phyloP scores from a whole-genome alignment of 2,888 invertebrate species.

The Ornithoptera alexandrae region DNA sequence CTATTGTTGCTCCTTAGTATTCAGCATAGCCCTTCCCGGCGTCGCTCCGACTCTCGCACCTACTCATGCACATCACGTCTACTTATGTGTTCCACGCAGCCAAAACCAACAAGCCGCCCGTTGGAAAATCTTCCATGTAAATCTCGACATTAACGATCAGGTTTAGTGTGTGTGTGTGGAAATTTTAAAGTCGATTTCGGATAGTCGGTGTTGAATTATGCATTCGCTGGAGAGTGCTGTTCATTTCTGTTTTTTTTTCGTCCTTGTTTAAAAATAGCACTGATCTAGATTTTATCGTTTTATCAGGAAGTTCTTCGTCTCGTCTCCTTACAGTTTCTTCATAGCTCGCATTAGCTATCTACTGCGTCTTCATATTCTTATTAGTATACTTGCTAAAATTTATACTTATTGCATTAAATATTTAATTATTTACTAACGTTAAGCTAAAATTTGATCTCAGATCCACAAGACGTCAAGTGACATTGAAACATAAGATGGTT shows the following conservation, averaged over 20 bases:
- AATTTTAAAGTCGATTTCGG: constrained; percentile 50
- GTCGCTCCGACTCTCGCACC: constrained; percentile 67
- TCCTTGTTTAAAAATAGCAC: constrained; percentile 6
- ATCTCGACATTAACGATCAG: constrained; percentile 76
- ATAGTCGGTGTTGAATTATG: constrained; percentile 23
- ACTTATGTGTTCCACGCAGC: constrained; percentile 73
- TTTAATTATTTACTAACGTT: background rate
- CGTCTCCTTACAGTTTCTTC: background rate
- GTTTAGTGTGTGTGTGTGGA: constrained; percentile 67
- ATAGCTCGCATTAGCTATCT: background rate
- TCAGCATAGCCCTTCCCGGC: constrained; percentile 59
- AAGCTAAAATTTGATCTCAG: background rate
- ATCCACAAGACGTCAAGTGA: background rate
- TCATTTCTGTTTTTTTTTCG: constrained; percentile 15
- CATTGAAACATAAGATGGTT: background rate
- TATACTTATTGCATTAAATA: too few species aligned
- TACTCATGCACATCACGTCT: constrained; percentile 72
- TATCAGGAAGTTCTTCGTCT: background rate
- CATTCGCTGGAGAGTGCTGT: constrained; percentile 8
- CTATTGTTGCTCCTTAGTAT: constrained; percentile 74
- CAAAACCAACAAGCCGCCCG: constrained; percentile 58
- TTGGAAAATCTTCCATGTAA: constrained; percentile 76
- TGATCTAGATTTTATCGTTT: background rate
- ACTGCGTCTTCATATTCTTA: too few species aligned
- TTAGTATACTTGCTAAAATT: too few species aligned